Conservation (phyloP, 2,113 vertebrate genomes). For the Guaruba guarouba region DNA sequence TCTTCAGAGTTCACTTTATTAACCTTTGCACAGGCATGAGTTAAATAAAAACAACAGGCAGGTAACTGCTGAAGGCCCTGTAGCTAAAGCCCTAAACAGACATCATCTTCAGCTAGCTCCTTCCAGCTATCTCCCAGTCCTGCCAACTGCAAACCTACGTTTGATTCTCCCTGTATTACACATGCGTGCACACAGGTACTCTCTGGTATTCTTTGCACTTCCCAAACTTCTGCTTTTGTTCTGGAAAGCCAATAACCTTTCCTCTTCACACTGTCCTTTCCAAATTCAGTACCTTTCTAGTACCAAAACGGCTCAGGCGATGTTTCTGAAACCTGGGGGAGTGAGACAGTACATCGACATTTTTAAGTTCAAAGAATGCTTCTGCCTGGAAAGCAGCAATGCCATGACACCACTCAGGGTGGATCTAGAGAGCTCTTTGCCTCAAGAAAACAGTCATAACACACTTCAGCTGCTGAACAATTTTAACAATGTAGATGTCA, state of each 20-base stretch:
- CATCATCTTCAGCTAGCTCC: neutral
- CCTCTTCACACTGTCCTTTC: neutral
- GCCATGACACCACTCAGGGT: neutral
- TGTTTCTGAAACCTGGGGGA: neutral
- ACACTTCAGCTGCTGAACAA: neutral
- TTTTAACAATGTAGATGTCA: constrained; percentile 10
- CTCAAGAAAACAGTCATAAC: neutral
- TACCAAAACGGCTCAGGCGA: neutral
- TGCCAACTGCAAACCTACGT: neutral
- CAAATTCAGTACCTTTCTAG: neutral
- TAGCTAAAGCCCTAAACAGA: neutral
- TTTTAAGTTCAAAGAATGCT: neutral
- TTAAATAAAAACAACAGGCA: neutral
- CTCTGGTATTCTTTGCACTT: neutral
- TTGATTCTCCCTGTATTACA: neutral
- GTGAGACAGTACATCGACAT: neutral
- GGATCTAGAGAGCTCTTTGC: neutral
- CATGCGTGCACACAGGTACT: rapidly evolving
- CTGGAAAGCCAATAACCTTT: neutral
- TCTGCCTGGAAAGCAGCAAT: neutral
- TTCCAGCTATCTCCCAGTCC: neutral
- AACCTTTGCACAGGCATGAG: neutral
- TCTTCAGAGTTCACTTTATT: neutral
- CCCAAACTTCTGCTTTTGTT: neutral
- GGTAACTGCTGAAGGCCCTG: neutral